Base-by-base conservation (phyloP, 2,888 invertebrate genomes). In the Geotrupes spiniger region DNA sequence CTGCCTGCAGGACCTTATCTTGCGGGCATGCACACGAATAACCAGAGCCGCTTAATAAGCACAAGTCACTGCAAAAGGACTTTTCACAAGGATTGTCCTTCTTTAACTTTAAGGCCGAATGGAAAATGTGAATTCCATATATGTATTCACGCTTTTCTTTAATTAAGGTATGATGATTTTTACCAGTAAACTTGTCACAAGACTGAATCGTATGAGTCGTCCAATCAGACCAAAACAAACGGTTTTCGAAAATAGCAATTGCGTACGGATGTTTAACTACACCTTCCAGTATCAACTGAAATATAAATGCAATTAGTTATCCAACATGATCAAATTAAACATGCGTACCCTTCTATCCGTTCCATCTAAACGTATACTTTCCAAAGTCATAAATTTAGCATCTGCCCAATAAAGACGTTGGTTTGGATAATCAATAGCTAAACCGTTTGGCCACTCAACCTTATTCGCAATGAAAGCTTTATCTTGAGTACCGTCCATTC, bases 201-300 rank as follows among this genome's bases (percentile, higher is more conserved):
- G 81, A 81, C 58, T 87, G 83, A 6, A 94, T 79, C 21, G 85
- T 83, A 61, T 82, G 83, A 0, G 85, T 83, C 1, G 78, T 76
- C 89, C 89, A 91, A 68, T 97, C 94, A 33, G 90, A 90, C 92
- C 93, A 97, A 72, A 85, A 97, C 0, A 97, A 69, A 1, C 79
- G 79, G 70, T 92, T 87, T 73, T 94, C 94, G 68, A 94, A 95
- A 1, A 96, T 83, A 0, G 89, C 81, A 53, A 96, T 75, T 0
- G 90, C 83, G 71, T 87, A 92, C 0, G 95, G 94, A 69, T 89
- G 88, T 56, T 84, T 83, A 10, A 87, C 79, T 0, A 82, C 75
- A n/a, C 79, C 81, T 59, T 80, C 71, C 1, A 80, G 65, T 14
- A 82, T 65, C 1, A 74, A 60, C 65, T 70, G 36, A 8, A 60